Conservation (phyloP, 2,888 invertebrate genomes). For the Acanthosepion lycidas region DNA sequence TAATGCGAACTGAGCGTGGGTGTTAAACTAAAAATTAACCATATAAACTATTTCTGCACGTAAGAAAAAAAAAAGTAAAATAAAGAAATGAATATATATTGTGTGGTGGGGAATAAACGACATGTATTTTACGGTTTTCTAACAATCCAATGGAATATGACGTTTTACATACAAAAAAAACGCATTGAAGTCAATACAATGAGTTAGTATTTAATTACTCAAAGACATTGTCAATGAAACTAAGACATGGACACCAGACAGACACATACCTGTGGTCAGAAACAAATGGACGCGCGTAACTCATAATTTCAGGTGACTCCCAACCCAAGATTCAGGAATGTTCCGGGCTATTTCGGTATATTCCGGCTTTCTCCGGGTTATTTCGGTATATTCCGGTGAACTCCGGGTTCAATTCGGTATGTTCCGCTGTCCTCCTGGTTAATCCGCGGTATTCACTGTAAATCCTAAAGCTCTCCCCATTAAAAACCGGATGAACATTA, state of each 20-base stretch:
- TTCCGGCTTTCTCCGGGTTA: not conserved
- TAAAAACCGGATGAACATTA: conserved; percentile 33
- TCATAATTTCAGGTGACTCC: not conserved
- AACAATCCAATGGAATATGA: no score
- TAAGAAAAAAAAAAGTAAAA: no score
- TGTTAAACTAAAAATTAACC: no score
- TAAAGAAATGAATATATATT: no score
- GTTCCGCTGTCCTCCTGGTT: not conserved
- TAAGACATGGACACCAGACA: not conserved
- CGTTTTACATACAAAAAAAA: no score
- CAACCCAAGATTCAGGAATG: not conserved
- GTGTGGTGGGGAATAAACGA: no score
- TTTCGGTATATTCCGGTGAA: conserved; percentile 6
- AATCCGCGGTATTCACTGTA: conserved; percentile 17
- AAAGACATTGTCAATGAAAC: not conserved
- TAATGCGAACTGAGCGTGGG: no score
- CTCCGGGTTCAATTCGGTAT: not conserved
- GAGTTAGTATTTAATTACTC: not conserved
- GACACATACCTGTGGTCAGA: conserved; percentile 17
- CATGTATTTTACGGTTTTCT: no score
- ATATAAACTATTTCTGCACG: no score
- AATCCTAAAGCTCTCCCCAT: not conserved
- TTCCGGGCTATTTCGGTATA: not conserved
- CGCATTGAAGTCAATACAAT: not conserved
- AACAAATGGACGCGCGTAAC: not conserved